Evolutionary conservation across 2,797 vertebrate species (phyloP).

Genomic region (Acipenser ruthenus): DNA sequence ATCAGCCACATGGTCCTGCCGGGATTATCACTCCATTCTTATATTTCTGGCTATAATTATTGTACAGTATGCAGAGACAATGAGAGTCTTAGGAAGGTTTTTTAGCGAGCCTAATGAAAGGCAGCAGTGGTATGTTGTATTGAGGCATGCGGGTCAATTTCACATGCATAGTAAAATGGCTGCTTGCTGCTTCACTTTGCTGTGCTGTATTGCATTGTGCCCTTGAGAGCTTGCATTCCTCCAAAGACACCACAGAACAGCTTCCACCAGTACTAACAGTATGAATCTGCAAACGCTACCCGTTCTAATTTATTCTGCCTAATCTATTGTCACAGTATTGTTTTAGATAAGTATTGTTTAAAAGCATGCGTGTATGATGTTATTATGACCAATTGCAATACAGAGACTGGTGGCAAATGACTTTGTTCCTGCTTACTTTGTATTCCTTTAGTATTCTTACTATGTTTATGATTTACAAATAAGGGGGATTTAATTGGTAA

Average conservation of each 20-base stretch:
- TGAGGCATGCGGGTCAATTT: background rate
- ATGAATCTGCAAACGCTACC: background rate
- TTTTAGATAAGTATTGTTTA: no score
- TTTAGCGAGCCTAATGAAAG: constrained; percentile 16
- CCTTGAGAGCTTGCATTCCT: background rate
- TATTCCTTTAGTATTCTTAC: no score
- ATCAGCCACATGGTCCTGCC: background rate
- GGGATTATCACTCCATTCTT: constrained; percentile 3
- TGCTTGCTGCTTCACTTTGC: constrained; percentile 2
- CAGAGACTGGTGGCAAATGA: no score
- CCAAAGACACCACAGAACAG: background rate
- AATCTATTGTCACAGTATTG: no score
- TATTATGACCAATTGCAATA: no score
- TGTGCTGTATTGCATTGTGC: background rate
- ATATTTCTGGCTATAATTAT: background rate
- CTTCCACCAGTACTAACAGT: background rate
- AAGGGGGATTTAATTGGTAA: no score
- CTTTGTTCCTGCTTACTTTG: no score
- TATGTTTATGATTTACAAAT: no score
- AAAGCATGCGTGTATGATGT: no score
- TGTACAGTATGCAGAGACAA: background rate
- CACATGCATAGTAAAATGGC: background rate
- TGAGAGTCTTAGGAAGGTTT: constrained; percentile 9
- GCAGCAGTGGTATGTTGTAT: constrained; percentile 12
- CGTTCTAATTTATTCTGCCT: background rate